A percentile compares a stretch with the other conserved stretches of the same genome.
These are phyloP conservation scores for Choreutis nemorana DNA, from an alignment of 2,888 invertebrate species.

Conservation along the genomic window DNA sequence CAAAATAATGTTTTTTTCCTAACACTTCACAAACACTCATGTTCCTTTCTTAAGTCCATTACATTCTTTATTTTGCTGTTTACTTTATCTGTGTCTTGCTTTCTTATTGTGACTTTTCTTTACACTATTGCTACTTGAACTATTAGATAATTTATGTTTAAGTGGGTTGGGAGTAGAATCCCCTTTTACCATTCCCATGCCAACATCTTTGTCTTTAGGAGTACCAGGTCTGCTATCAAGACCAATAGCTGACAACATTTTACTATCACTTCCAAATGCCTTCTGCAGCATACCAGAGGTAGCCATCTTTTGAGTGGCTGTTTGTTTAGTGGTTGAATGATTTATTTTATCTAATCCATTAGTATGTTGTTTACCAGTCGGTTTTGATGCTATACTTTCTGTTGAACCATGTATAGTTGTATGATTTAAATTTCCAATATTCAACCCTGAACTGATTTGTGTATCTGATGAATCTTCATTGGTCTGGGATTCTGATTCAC, in stretches of 20 bases:
- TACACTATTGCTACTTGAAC: slow-evolving; percentile 54
- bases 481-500: slow-evolving; percentile 88
- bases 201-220: slow-evolving; percentile 54
- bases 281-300: slow-evolving; percentile 48
- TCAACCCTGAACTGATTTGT: slow-evolving; percentile 61
- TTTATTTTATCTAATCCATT: slow-evolving; percentile 53
- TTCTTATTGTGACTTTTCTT: slow-evolving; percentile 85
- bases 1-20: slow-evolving; percentile 2
- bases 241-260: slow-evolving; percentile 44
- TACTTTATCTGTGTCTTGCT: slow-evolving; percentile 77
- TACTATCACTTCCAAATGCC: slow-evolving; percentile 44
- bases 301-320: slow-evolving; percentile 46
- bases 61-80: not conserved
- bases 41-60: slow-evolving; percentile 1
- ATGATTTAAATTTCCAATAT: slow-evolving; percentile 50
- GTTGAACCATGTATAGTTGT: slow-evolving; percentile 60
- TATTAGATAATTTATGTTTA: slow-evolving; percentile 60
- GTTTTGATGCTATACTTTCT: slow-evolving; percentile 56
- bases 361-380: slow-evolving; percentile 58
- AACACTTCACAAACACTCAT: slow-evolving; percentile 5
- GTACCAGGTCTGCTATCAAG: slow-evolving; percentile 55
- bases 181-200: slow-evolving; percentile 35
- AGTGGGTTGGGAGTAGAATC: slow-evolving; percentile 45
- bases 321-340: slow-evolving; percentile 42
- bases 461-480: slow-evolving; percentile 78